A percentile compares a stretch with the other conserved stretches of the same genome.
These are phyloP conservation scores for Ameiurus melas DNA, from an alignment of 2,113 vertebrate genomes.

Conservation along the genomic window DNA sequence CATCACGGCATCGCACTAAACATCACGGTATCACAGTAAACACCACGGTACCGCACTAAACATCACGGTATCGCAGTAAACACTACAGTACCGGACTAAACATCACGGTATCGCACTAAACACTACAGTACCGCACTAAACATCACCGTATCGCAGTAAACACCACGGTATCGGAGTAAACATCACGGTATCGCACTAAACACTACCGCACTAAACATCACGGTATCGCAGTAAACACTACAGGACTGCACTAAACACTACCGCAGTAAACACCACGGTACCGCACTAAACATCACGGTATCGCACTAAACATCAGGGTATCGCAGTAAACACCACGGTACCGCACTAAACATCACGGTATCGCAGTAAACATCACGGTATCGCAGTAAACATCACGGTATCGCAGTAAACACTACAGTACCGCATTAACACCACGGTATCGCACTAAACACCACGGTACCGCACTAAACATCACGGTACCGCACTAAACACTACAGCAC, in stretches of 20 bases:
- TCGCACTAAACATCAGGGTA: too few species aligned
- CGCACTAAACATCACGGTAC: background rate
- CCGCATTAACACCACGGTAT: too few species aligned
- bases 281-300: background rate
- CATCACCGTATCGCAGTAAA: background rate
- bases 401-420: too few species aligned
- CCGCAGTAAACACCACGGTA: background rate
- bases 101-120: background rate
- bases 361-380: too few species aligned
- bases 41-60: background rate
- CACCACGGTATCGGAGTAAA: background rate
- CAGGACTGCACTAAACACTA: too few species aligned
- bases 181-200: too few species aligned
- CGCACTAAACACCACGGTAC: background rate
- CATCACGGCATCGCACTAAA: background rate
- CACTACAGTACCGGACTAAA: too few species aligned
- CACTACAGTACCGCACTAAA: background rate
- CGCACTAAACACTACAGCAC: too few species aligned
- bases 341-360: too few species aligned
- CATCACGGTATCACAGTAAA: background rate
- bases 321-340: background rate
- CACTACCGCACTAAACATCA: too few species aligned
- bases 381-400: background rate
- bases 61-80: background rate
- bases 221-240: background rate